These are phyloP conservation scores for Terrapene triunguis DNA, from an alignment of 2,113 vertebrate species.

Conservation along the genomic window DNA sequence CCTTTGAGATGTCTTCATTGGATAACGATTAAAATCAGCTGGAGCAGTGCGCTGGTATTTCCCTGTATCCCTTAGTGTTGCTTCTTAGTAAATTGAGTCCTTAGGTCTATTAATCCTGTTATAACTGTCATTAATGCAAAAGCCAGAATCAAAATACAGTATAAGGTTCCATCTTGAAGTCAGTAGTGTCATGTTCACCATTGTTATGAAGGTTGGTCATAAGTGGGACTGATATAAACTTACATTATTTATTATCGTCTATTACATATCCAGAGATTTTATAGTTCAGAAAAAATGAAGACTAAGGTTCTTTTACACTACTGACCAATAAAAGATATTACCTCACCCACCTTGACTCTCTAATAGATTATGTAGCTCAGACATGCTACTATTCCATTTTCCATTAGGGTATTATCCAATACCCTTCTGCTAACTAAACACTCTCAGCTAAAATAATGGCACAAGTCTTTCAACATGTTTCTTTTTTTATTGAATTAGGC, in stretches of 20 bases:
- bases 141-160: slow-evolving; percentile 29
- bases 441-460: neutral
- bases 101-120: slow-evolving; percentile 55
- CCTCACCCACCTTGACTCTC: neutral
- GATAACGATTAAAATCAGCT: slow-evolving; percentile 64
- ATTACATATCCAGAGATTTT: neutral
- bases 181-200: neutral
- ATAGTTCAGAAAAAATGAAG: neutral
- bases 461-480: neutral
- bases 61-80: slow-evolving; percentile 2
- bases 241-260: neutral
- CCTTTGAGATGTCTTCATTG: slow-evolving; percentile 60
- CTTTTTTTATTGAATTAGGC: neutral
- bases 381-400: slow-evolving; percentile 36
- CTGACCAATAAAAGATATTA: neutral
- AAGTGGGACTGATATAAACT: neutral
- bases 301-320: neutral
- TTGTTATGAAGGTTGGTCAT: neutral
- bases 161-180: slow-evolving; percentile 37
- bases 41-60: neutral
- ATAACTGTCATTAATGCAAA: slow-evolving; percentile 54
- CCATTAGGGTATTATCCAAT: neutral
- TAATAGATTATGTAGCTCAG: neutral
- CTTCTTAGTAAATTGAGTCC: slow-evolving; percentile 44
- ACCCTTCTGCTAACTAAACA: neutral